Conservation (phyloP, 2,888 invertebrate genomes). For the Junonia oenone region DNA sequence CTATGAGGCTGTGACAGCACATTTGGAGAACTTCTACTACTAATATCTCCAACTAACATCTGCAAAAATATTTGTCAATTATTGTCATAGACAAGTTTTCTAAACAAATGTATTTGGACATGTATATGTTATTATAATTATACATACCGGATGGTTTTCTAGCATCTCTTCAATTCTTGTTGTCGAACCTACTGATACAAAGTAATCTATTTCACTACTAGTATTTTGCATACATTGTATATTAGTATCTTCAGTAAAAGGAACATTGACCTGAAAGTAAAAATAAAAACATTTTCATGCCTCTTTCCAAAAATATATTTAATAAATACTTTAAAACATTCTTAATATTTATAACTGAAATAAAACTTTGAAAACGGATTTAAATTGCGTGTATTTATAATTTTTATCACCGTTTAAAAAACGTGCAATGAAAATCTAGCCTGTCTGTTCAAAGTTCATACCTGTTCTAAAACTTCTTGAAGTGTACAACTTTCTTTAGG, state of each 20-base stretch:
- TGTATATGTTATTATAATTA: not conserved
- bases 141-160: conserved; percentile 71
- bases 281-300: not conserved
- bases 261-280: conserved; percentile 82
- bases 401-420: no score
- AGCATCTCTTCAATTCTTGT: conserved; percentile 73
- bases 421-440: no score
- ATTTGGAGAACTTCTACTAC: conserved; percentile 63
- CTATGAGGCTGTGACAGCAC: conserved; percentile 57
- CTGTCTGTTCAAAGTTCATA: conserved; percentile 39
- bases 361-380: no score
- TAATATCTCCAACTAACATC: conserved; percentile 69
- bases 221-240: conserved; percentile 88
- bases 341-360: no score
- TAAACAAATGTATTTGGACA: not conserved
- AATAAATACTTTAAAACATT: no score
- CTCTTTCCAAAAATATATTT: not conserved
- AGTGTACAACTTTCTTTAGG: conserved; percentile 91
- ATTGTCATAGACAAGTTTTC: not conserved
- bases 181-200: conserved; percentile 84
- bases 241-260: conserved; percentile 83
- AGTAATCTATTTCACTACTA: conserved; percentile 87
- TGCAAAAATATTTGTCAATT: conserved; percentile 33
- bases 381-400: no score
- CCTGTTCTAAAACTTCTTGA: conserved; percentile 89